phyloP scores from a whole-genome alignment of 2,888 invertebrate species.

The Calliphora vomitoria region DNA sequence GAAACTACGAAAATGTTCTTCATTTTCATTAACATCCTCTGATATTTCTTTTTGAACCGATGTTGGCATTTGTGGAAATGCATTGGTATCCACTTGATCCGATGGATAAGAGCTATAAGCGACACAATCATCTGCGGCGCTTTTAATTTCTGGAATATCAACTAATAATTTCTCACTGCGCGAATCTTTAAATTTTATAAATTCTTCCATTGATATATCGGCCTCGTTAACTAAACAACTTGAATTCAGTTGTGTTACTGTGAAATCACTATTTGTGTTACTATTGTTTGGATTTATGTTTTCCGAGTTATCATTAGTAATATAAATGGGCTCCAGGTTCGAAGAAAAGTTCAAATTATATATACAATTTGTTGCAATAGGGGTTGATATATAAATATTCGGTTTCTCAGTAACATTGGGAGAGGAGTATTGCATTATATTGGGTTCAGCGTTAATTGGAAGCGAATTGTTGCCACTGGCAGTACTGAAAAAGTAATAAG shows the following conservation, averaged over 20 bases:
- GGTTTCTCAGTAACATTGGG: constrained; percentile 21
- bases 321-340: constrained; percentile 76
- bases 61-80: constrained; percentile 69
- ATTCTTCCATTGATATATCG: constrained; percentile 78
- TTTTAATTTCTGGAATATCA: background rate
- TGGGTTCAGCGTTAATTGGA: constrained; percentile 25
- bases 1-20: constrained; percentile 78
- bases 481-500: constrained; percentile 42
- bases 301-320: constrained; percentile 72
- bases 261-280: constrained; percentile 7
- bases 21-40: constrained; percentile 76
- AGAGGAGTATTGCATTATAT: constrained; percentile 16
- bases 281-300: background rate
- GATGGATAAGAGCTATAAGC: background rate
- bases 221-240: constrained; percentile 61
- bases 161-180: background rate
- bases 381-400: constrained; percentile 37
- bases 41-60: constrained; percentile 75
- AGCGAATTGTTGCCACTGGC: constrained; percentile 13
- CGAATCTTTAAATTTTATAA: constrained; percentile 76
- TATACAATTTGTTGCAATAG: constrained; percentile 9
- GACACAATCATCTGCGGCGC: background rate
- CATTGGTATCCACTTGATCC: background rate
- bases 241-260: constrained; percentile 24
- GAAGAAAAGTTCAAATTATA: constrained; percentile 72